phyloP scores from a whole-genome alignment of 2,797 vertebrate genomes.

The Coregonus ussuriensis region DNA sequence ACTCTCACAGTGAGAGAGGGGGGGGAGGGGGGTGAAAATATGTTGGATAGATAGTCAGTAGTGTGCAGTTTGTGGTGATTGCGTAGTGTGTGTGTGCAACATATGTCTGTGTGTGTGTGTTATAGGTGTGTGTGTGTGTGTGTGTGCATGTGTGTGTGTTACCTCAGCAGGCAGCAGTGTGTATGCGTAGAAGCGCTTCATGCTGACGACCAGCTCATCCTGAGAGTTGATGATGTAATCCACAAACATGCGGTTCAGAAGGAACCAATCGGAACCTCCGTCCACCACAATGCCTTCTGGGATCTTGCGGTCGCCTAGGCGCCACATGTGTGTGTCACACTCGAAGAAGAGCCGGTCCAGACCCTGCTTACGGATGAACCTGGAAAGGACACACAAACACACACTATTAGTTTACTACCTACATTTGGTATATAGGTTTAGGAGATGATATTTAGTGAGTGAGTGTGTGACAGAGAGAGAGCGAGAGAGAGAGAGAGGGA shows the following conservation, averaged over 20 bases:
- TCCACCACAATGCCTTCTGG: constrained; percentile 93
- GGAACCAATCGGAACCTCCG: constrained; percentile 97
- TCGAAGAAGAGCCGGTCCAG: constrained; percentile 94
- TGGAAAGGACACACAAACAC: constrained; percentile 49
- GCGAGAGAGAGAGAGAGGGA: too few relatives aligned
- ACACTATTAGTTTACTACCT: not conserved
- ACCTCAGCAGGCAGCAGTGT: constrained; percentile 96
- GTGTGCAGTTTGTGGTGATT: not conserved
- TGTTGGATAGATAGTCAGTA: not conserved
- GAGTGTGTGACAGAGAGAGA: too few relatives aligned
- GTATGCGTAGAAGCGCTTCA: constrained; percentile 95
- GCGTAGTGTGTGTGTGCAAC: not conserved
- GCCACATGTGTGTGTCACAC: constrained; percentile 98
- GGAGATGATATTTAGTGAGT: too few relatives aligned
- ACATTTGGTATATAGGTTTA: not conserved
- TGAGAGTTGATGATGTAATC: constrained; percentile 93
- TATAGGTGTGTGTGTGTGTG: constrained; percentile 15
- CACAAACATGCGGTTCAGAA: constrained; percentile 92
- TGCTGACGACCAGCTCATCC: constrained; percentile 91
- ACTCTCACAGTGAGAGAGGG: too few relatives aligned
- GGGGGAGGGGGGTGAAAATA: too few relatives aligned
- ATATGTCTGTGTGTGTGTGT: not conserved
- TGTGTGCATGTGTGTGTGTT: constrained; percentile 33
- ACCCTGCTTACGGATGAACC: constrained; percentile 96
- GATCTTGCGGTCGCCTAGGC: constrained; percentile 93